These are phyloP conservation scores for Enoplosus armatus DNA, from an alignment of 2,797 vertebrate genomes.

Conservation along the genomic window DNA sequence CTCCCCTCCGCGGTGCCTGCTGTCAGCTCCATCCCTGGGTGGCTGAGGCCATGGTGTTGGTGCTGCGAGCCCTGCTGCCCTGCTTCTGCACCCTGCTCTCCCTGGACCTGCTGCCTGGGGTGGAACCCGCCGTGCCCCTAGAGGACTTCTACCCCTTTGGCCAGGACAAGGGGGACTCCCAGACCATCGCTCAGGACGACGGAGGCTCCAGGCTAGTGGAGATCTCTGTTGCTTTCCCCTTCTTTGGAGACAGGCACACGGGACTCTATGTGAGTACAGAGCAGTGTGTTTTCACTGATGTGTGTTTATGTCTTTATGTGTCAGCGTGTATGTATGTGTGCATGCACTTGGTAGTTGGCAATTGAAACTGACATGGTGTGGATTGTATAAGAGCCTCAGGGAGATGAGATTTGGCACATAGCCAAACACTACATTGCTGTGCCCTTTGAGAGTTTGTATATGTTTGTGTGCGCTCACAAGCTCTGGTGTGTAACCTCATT, in stretches of 20 bases:
- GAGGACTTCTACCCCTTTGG: conserved; percentile 96
- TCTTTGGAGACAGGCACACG: conserved; percentile 94
- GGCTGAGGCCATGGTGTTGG: conserved; percentile 86
- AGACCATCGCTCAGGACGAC: conserved; percentile 93
- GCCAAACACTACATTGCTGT: conserved; percentile 67
- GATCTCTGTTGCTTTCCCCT: conserved; percentile 92
- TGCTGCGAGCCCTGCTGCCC: conserved; percentile 79
- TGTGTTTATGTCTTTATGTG: conserved; percentile 48
- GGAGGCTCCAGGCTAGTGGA: conserved; percentile 94
- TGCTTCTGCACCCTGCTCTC: conserved; percentile 80
- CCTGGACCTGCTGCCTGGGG: conserved; percentile 76
- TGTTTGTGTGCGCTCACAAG: conserved; percentile 48
- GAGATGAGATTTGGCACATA: conserved; percentile 62
- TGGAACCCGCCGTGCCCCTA: conserved; percentile 87
- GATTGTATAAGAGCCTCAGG: conserved; percentile 69
- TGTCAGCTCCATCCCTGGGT: conserved; percentile 82
- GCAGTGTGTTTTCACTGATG: conserved; percentile 28
- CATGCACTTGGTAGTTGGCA: conserved; percentile 68
- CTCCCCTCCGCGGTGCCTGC: conserved; percentile 71
- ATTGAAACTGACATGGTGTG: conserved; percentile 73
- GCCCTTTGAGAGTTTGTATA: conserved; percentile 69
- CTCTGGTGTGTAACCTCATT: conserved; percentile 62
- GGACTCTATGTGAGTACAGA: conserved; percentile 95
- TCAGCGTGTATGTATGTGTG: conserved; percentile 53
- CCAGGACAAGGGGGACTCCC: conserved; percentile 87